Evolutionary conservation across 2,888 invertebrate species (phyloP), one percentile per base, ranked within the genome.

Genomic region (Ametastegia equiseti): DNA sequence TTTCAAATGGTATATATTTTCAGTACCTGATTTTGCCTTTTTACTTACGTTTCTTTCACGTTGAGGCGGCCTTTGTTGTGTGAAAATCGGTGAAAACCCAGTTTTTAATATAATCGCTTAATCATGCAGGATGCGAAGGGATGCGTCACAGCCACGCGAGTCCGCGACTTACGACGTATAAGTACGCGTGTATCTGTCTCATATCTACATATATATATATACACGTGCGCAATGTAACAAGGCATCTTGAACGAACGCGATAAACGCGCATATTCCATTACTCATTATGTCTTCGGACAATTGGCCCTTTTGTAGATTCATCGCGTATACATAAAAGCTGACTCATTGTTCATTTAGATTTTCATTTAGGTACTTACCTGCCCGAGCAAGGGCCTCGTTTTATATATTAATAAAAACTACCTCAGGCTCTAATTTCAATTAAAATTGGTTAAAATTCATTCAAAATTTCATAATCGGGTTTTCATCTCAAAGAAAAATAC

Each of bases 221-320:
- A 73, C 11, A 23, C 47, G 27, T 15, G 23, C 45, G 42, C 71
- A 27, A n/a, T n/a, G n/a, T n/a, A n/a, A n/a, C n/a, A n/a, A n/a
- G n/a, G n/a, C n/a, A n/a, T n/a, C 23, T 39, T 9, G 27, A 13
- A 39, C 67, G 45, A 23, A 54, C 33, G 54, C 39, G 33, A 36
- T 75, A 47, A 54, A 45, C 60, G 42, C 73, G 73, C 15, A 60
- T 84, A 67, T 77, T 23, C 45, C 63, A 78, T 81, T 78, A 65
- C 65, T 78, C 78, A 78, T 36, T 60, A 78, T 65, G 19, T 30
- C 45, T 33, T 2, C 73, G 39, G 57, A 81, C 78, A 81, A 81
- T 81, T 47, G 78, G 67, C 77, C 77, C 81, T 78, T 39, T 78
- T 63, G 67, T 78, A 75, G 30, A 78, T 78, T 78, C 78, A 69